These are phyloP conservation scores for Strigops habroptila DNA, from an alignment of 2,113 vertebrate genomes.

Conservation along the genomic window DNA sequence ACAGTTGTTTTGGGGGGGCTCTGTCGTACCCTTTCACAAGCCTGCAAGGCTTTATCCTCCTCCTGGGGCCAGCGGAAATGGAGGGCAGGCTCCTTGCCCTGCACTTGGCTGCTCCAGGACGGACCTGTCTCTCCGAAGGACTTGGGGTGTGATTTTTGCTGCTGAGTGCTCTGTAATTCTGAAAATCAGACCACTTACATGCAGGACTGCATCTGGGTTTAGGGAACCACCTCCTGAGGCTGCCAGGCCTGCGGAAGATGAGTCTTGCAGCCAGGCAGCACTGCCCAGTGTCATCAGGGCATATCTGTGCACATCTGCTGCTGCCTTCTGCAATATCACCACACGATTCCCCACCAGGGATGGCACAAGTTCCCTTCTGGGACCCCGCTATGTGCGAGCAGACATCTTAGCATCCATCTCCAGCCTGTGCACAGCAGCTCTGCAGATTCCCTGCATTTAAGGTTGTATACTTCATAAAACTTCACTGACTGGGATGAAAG, in stretches of 20 bases:
- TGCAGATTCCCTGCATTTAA: neutral
- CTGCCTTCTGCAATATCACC: neutral
- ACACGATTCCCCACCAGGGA: accelerated
- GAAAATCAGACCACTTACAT: neutral
- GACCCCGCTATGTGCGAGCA: neutral
- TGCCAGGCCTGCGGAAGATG: neutral
- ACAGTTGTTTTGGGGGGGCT: accelerated
- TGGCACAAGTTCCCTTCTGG: neutral
- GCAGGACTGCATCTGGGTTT: neutral
- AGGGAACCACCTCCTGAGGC: neutral
- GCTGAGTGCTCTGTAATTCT: neutral
- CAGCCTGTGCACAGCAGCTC: neutral
- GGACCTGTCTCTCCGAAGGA: neutral
- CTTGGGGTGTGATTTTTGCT: neutral
- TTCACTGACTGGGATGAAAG: neutral
- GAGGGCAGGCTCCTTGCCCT: neutral
- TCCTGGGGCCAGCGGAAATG: neutral
- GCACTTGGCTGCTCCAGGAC: accelerated
- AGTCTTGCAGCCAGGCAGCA: neutral
- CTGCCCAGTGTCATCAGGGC: neutral
- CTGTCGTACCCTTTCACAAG: neutral
- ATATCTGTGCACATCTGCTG: accelerated
- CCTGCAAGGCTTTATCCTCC: neutral
- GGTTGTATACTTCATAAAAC: neutral
- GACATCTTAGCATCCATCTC: neutral